A percentile compares a stretch with the other conserved stretches of the same genome.
phyloP scores from a whole-genome alignment of 2,888 invertebrate genomes.

The Thereva nobilitata region DNA sequence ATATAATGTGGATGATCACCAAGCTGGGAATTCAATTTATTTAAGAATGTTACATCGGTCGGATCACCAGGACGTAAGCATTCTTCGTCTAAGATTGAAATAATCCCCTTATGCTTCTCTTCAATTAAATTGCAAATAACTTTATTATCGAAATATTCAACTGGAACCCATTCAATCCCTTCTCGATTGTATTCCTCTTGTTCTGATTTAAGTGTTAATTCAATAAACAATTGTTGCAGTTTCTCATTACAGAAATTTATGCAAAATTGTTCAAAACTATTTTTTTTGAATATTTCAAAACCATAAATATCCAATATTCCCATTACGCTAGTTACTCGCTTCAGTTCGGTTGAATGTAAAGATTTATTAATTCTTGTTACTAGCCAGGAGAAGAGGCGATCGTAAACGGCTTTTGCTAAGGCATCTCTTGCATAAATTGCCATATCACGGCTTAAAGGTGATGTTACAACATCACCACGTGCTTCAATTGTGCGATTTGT shows the following conservation, averaged over 20 bases:
- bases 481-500: conserved; percentile 87
- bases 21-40: conserved; percentile 76
- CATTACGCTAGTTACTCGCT: conserved; percentile 69
- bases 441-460: conserved; percentile 78
- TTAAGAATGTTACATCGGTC: conserved; percentile 78
- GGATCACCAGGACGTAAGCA: conserved; percentile 89
- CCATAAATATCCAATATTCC: conserved; percentile 94
- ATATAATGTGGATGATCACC: conserved; percentile 80
- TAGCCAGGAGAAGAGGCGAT: conserved; percentile 88
- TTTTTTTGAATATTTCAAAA: conserved; percentile 89
- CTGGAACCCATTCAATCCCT: conserved; percentile 88
- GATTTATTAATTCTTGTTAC: conserved; percentile 79
- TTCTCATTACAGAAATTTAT: conserved; percentile 97
- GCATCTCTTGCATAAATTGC: conserved; percentile 88
- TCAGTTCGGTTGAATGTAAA: conserved; percentile 64
- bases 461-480: conserved; percentile 78
- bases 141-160: conserved; percentile 91
- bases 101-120: conserved; percentile 84
- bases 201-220: conserved; percentile 86
- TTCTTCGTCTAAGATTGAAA: conserved; percentile 87
- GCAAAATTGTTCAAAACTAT: conserved; percentile 83
- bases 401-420: conserved; percentile 88
- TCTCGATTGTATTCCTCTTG: conserved; percentile 91
- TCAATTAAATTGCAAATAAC: conserved; percentile 92
- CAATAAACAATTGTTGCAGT: conserved; percentile 90